Evolutionary conservation across 2,113 vertebrate genomes (phyloP), one percentile per base, ranked within the genome.

Genomic region (Hemichromis elongatus): DNA sequence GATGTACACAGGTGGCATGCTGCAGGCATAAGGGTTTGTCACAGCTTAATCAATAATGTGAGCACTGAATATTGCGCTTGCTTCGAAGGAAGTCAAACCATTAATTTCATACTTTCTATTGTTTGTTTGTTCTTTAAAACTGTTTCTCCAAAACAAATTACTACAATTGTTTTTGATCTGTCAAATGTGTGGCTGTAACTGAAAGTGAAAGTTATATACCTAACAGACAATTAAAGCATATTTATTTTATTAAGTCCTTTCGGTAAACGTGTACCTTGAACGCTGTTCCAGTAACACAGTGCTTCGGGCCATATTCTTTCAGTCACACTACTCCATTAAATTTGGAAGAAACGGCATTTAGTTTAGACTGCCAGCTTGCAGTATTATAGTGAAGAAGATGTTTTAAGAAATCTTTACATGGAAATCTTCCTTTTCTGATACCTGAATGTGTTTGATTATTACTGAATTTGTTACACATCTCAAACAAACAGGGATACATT

Each of bases 1-100:
- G 53, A 35, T 82, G 68, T 19, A 88, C 73, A 79, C 59, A 80
- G 80, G 50, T 86, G 90, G 42, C 55, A 79, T 40, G 61, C 82
- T 86, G 45, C 45, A 82, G 50, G 78, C 68, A 7, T 7, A 79
- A 33, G 50, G 77, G 52, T 80, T 33, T 83, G 68, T 75, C 8
- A 21, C 40, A 79, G 77, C 47, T 13, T 53, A 30, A 80, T 85
- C 82, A 88, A 37, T 77, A 79, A 77, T 52, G 18, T 63, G 61
- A 82, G 26, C 53, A 63, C 42, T 81, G 24, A 85, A 56, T 52
- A 85, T 63, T 53, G 12, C 40, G 40, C 37, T 30, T 13, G 42
- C 53, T 52, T 57, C 12, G 2, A 47, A 80, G 37, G 80, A 59
- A 86, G 68, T 42, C 77, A 75, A 12, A 37, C 16, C 40, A 82